These are phyloP conservation scores for Xanthorhoe designata DNA, from an alignment of 2,888 invertebrate species.

Conservation along the genomic window DNA sequence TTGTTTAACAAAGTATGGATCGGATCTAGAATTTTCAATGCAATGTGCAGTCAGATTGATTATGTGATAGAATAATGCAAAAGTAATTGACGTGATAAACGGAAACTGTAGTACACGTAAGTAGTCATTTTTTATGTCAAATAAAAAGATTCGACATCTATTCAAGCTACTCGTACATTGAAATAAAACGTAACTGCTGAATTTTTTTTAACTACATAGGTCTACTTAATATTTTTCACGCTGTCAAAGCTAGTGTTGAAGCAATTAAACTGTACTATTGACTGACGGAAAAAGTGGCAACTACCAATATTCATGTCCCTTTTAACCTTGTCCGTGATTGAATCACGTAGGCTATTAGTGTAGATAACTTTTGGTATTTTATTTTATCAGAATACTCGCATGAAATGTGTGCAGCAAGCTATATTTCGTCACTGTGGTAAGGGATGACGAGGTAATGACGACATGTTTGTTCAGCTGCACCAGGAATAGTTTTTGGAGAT, in stretches of 20 bases:
- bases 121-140: neutral
- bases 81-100: no score
- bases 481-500: conserved; percentile 1
- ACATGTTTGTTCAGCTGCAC: conserved; percentile 15
- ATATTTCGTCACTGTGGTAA: conserved; percentile 21
- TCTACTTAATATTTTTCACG: neutral
- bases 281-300: conserved; percentile 54
- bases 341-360: conserved; percentile 57
- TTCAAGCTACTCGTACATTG: neutral
- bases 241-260: neutral
- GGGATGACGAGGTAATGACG: conserved; percentile 16
- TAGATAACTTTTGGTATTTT: conserved; percentile 44
- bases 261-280: conserved; percentile 31
- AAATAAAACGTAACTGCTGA: neutral
- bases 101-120: no score
- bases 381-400: conserved; percentile 14
- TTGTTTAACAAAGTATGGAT: neutral
- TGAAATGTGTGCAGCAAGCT: neutral
- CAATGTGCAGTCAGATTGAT: no score
- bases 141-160: neutral
- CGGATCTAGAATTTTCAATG: neutral
- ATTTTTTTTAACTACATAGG: neutral
- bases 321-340: conserved; percentile 60
- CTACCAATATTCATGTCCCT: conserved; percentile 61
- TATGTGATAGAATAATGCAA: no score